Conservation (phyloP, 2,113 vertebrate species). For the Microtus ochrogaster region DNA sequence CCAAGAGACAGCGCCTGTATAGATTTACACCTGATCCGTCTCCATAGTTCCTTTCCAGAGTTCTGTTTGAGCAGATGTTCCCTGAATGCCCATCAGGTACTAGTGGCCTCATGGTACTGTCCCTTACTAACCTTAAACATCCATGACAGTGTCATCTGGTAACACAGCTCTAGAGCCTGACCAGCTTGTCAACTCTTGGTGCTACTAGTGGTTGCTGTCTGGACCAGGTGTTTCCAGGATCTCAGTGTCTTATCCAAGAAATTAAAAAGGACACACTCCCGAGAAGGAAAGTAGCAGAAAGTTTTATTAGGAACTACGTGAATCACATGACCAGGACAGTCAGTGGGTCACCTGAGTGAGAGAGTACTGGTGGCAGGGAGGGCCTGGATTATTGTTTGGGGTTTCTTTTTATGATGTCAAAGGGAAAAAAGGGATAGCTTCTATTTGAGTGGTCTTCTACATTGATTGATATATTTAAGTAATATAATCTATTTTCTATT, state of each 20-base stretch:
- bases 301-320: neutral
- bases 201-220: neutral
- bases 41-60: neutral
- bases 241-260: neutral
- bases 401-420: neutral
- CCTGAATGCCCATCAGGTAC: neutral
- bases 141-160: neutral
- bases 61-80: neutral
- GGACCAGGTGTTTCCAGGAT: neutral
- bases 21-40: neutral
- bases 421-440: neutral
- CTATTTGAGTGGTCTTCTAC: neutral
- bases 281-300: neutral
- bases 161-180: neutral
- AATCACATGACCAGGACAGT: neutral
- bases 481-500: neutral
- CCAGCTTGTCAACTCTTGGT: neutral
- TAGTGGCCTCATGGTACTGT: too few species aligned
- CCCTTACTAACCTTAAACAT: neutral
- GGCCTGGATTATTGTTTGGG: neutral
- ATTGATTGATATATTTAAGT: neutral
- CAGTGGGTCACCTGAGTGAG: neutral
- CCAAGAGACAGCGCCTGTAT: neutral
- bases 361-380: neutral
- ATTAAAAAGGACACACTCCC: neutral